Conservation (phyloP, 2,113 vertebrate species). For the rabbit (Oryctolagus cuniculus) region DNA sequence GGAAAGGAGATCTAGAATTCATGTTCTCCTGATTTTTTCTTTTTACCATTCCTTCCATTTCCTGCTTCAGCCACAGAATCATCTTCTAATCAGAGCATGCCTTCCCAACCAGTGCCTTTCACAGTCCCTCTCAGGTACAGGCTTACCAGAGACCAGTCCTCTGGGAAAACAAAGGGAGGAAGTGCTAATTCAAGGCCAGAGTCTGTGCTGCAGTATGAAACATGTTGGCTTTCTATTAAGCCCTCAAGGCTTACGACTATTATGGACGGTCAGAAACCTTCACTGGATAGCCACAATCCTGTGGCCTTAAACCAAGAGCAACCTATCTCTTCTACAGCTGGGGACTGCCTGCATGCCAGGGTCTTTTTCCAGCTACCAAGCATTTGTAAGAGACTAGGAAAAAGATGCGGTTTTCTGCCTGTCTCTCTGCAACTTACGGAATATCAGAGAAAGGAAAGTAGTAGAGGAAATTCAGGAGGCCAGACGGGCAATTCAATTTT, state of each 20-base stretch:
- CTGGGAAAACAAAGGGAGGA: background rate
- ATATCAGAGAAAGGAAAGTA: conserved; percentile 47
- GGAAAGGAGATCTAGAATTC: background rate
- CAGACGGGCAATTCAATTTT: conserved; percentile 43
- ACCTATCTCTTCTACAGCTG: background rate
- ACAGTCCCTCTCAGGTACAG: background rate
- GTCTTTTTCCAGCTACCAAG: background rate
- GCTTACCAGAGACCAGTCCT: background rate
- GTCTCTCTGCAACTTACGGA: background rate
- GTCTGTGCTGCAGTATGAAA: background rate
- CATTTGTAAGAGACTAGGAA: background rate
- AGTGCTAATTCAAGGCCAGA: background rate
- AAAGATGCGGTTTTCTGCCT: conserved; percentile 9
- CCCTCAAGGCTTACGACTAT: background rate
- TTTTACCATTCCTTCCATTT: background rate
- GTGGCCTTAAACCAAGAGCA: background rate
- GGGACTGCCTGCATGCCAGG: background rate
- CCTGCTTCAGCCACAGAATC: background rate
- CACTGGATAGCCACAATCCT: background rate
- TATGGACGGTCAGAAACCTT: background rate
- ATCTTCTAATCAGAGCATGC: background rate
- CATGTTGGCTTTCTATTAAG: background rate
- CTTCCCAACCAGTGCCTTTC: background rate
- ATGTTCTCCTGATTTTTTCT: background rate
- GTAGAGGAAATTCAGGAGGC: conserved; percentile 22